These are phyloP conservation scores for Meta bourneti DNA, from an alignment of 2,888 invertebrate species.

Conservation along the genomic window DNA sequence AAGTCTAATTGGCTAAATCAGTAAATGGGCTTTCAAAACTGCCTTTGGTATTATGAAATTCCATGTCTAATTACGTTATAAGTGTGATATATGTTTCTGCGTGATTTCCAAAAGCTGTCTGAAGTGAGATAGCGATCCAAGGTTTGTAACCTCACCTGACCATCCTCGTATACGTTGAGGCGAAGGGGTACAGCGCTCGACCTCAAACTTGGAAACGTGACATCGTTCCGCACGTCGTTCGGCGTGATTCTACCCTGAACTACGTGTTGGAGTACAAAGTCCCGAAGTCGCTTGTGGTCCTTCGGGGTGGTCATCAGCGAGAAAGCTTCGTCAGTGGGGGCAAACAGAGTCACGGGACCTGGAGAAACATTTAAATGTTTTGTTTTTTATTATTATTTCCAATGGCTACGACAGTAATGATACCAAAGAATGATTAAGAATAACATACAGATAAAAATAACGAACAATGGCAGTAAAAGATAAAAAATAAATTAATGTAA, in stretches of 20 bases:
- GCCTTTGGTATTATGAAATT: too few relatives aligned
- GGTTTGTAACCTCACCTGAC: constrained; percentile 52
- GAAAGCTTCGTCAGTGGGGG: constrained; percentile 73
- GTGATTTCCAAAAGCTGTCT: too few relatives aligned
- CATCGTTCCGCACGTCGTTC: constrained; percentile 57
- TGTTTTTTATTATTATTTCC: too few relatives aligned
- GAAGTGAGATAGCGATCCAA: background rate
- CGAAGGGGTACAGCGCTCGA: constrained; percentile 34
- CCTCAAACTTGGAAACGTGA: constrained; percentile 50
- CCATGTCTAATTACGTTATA: too few relatives aligned
- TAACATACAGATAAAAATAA: too few relatives aligned
- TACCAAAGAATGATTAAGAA: too few relatives aligned
- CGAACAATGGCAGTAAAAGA: too few relatives aligned
- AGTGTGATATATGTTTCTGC: too few relatives aligned
- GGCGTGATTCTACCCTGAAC: constrained; percentile 43
- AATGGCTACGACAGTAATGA: too few relatives aligned
- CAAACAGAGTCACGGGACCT: constrained; percentile 71
- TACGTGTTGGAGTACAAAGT: constrained; percentile 68
- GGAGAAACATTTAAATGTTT: background rate
- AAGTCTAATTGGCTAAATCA: too few relatives aligned
- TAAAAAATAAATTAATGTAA: too few relatives aligned
- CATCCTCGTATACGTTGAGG: constrained; percentile 71
- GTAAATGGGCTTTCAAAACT: too few relatives aligned
- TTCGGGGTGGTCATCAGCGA: constrained; percentile 37
- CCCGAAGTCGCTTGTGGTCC: constrained; percentile 30